Conservation (phyloP, 2,113 vertebrate species). For the Eretmochelys imbricata region DNA sequence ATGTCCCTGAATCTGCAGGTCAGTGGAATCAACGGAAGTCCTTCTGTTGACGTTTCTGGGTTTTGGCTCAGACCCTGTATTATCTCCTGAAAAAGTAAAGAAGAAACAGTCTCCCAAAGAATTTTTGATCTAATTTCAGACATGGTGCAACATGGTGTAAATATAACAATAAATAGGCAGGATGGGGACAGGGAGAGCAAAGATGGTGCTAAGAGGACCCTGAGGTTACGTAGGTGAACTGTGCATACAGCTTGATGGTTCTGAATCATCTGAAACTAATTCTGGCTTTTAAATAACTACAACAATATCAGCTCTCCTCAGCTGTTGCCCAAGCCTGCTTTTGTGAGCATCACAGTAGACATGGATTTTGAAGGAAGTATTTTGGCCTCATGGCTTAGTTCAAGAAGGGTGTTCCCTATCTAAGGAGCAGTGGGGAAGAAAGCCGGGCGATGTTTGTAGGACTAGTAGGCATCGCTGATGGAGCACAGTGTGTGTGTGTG, state of each 20-base stretch:
- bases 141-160: background rate
- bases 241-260: background rate
- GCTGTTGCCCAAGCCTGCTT: too few species aligned
- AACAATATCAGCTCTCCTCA: too few species aligned
- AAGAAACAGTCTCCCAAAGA: background rate
- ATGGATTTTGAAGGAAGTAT: too few species aligned
- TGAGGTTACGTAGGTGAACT: rapidly evolving
- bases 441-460: background rate
- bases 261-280: background rate
- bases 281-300: background rate
- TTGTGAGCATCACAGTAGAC: too few species aligned
- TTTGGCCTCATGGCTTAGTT: too few species aligned
- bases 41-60: background rate
- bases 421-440: background rate
- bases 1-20: background rate
- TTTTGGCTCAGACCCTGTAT: background rate
- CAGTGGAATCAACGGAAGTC: background rate
- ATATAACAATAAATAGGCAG: background rate
- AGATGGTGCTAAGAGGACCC: background rate
- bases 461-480: background rate
- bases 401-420: background rate
- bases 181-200: background rate
- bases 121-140: rapidly evolving
- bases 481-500: background rate
- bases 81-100: rapidly evolving